phyloP scores from a whole-genome alignment of 2,797 vertebrate species.

The Gallirallus australis region DNA sequence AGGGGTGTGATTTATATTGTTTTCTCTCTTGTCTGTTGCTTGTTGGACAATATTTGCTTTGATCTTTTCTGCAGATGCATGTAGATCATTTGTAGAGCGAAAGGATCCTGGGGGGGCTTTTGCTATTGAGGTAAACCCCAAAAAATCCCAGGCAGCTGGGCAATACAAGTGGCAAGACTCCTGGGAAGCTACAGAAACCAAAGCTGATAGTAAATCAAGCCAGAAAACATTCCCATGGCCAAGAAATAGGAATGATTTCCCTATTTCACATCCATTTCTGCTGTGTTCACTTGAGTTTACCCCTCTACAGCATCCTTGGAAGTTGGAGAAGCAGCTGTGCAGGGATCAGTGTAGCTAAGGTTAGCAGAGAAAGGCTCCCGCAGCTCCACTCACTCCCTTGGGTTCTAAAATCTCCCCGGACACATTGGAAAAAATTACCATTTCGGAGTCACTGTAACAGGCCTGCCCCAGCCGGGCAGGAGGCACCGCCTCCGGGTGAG shows the following conservation, averaged over 20 bases:
- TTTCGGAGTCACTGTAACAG: slow-evolving; percentile 99
- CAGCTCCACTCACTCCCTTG: slow-evolving; percentile 62
- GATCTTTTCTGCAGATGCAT: not conserved
- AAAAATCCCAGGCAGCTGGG: not conserved
- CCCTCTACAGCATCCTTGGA: slow-evolving; percentile 53
- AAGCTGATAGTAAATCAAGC: not conserved
- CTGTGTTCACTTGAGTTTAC: slow-evolving; percentile 59
- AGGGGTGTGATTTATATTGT: not conserved
- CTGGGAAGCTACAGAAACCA: not conserved
- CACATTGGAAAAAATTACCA: slow-evolving; percentile 89
- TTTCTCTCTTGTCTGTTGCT: not conserved
- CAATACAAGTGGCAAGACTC: not conserved
- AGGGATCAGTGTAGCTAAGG: slow-evolving; percentile 79
- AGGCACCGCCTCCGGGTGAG: slow-evolving; percentile 83
- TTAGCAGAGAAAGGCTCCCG: slow-evolving; percentile 82
- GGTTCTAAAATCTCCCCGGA: not conserved
- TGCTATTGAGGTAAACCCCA: not conserved
- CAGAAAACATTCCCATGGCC: not conserved
- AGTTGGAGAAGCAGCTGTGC: slow-evolving; percentile 72
- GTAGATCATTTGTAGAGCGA: not conserved
- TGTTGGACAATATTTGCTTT: not conserved
- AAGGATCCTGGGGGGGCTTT: not conserved
- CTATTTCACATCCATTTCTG: not conserved
- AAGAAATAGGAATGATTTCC: not conserved
- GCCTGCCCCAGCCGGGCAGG: slow-evolving; percentile 85